Percentiles rank a stretch among this genome's conserved stretches.
These are phyloP conservation scores for Adelosebastes latens DNA, from an alignment of 2,797 vertebrate species.

Conservation along the genomic window DNA sequence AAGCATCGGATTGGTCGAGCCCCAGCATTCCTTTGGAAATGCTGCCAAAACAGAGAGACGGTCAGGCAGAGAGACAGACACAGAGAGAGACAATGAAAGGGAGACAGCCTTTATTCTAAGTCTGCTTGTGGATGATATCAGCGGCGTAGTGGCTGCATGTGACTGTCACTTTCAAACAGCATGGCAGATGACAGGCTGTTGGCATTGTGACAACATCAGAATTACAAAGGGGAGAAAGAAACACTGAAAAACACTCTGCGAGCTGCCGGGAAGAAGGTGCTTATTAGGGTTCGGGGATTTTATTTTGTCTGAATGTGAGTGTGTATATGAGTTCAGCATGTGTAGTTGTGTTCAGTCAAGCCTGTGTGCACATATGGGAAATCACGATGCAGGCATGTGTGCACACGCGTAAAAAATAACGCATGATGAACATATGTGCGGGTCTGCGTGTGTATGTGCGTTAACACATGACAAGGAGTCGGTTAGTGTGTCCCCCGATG, in stretches of 20 bases:
- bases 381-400: constrained; percentile 31
- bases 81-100: constrained; percentile 20
- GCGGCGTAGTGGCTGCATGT: constrained; percentile 36
- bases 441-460: background rate
- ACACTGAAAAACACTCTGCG: constrained; percentile 50
- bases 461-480: constrained; percentile 63
- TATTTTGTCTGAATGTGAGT: background rate
- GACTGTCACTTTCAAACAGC: constrained; percentile 68
- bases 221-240: constrained; percentile 61
- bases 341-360: constrained; percentile 17
- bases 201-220: constrained; percentile 52
- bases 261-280: constrained; percentile 35
- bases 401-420: constrained; percentile 37
- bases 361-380: constrained; percentile 21
- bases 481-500: constrained; percentile 74
- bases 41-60: constrained; percentile 46
- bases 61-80: constrained; percentile 26
- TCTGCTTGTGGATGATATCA: constrained; percentile 66
- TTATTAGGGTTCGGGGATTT: constrained; percentile 26
- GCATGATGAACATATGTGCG: constrained; percentile 47
- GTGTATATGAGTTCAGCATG: background rate
- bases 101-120: constrained; percentile 44
- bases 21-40: constrained; percentile 49
- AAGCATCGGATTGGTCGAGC: constrained; percentile 56
- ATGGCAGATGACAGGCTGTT: constrained; percentile 69